Conservation (phyloP, 2,888 invertebrate species). For the Serrognathus titanus region DNA sequence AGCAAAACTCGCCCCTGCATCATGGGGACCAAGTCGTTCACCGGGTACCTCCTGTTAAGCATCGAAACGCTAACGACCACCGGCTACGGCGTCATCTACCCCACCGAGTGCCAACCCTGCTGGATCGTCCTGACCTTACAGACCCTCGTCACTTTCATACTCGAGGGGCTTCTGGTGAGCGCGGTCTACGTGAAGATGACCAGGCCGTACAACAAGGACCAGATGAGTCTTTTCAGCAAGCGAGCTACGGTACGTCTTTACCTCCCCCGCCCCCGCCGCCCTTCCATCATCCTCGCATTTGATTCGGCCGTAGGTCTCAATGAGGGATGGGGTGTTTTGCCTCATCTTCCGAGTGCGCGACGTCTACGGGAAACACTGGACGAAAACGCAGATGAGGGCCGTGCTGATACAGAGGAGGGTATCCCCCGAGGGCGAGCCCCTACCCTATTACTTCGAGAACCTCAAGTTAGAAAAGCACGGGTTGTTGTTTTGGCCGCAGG, state of each 20-base stretch:
- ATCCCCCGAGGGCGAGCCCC: conserved; percentile 62
- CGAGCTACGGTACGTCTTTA: conserved; percentile 58
- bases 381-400: conserved; percentile 66
- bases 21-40: conserved; percentile 34
- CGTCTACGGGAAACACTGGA: conserved; percentile 53
- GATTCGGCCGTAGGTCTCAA: conserved; percentile 30
- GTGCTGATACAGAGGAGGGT: conserved; percentile 59
- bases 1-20: conserved; percentile 26
- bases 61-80: conserved; percentile 42
- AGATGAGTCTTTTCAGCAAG: conserved; percentile 63
- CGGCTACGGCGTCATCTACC: conserved; percentile 38
- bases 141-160: conserved; percentile 32
- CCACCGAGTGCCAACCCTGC: conserved; percentile 33
- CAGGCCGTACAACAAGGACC: conserved; percentile 50
- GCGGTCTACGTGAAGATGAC: conserved; percentile 65
- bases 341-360: conserved; percentile 80
- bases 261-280: background rate
- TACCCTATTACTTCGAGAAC: conserved; percentile 70
- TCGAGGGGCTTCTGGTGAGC: conserved; percentile 46
- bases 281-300: background rate
- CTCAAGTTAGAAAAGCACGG: conserved; percentile 63
- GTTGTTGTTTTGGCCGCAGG: conserved; percentile 78
- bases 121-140: conserved; percentile 35
- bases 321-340: conserved; percentile 60
- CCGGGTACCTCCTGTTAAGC: conserved; percentile 38